These are phyloP conservation scores for Eunapius fragilis DNA, from an alignment of 37 sponge, comb jelly and placozoan species.

Conservation along the genomic window DNA sequence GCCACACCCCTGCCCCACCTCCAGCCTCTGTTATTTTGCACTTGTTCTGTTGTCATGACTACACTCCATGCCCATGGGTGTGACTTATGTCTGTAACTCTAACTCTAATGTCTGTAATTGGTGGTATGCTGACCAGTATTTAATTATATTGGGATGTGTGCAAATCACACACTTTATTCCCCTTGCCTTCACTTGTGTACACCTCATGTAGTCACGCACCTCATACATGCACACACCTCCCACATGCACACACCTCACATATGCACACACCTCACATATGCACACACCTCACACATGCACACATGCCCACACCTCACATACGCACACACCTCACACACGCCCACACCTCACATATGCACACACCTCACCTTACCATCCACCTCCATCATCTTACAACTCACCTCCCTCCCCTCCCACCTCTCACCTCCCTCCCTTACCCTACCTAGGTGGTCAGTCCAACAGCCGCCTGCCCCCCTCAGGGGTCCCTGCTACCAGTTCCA, in stretches of 20 bases:
- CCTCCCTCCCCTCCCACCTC: background rate
- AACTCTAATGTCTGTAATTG: too few relatives aligned
- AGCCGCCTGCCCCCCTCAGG: background rate
- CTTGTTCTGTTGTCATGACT: too few relatives aligned
- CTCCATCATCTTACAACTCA: too few relatives aligned
- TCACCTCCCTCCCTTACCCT: background rate
- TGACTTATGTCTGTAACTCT: too few relatives aligned
- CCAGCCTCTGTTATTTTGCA: too few relatives aligned
- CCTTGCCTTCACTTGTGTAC: too few relatives aligned
- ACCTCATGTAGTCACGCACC: background rate
- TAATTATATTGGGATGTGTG: too few relatives aligned
- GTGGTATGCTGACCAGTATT: too few relatives aligned
- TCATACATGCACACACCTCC: background rate
- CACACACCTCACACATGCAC: background rate
- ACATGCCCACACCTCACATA: background rate
- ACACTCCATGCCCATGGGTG: too few relatives aligned
- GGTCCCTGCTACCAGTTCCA: background rate
- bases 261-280: background rate
- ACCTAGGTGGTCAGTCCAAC: background rate
- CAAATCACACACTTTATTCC: too few relatives aligned
- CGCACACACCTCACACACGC: background rate
- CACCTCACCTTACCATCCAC: background rate
- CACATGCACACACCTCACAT: background rate
- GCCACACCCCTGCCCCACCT: too few relatives aligned
- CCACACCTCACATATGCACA: background rate